These are phyloP conservation scores for Cryptocephalus moraei DNA, from an alignment of 2,888 invertebrate species.

Conservation along the genomic window DNA sequence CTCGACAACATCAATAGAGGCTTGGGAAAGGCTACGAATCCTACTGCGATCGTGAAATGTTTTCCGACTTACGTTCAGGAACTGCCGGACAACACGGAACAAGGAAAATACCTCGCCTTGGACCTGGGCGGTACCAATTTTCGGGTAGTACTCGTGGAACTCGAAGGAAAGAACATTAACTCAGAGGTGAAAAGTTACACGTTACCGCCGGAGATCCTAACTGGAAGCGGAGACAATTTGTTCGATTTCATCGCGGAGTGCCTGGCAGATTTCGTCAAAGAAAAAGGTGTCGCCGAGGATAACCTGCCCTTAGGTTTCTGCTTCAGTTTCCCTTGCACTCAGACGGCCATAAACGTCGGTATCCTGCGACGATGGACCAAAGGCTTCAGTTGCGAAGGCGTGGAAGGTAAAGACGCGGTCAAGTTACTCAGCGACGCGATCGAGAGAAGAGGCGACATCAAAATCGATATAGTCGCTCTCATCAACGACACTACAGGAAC, in stretches of 20 bases:
- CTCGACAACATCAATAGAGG: conserved; percentile 71
- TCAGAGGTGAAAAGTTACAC: conserved; percentile 96
- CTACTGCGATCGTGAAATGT: conserved; percentile 78
- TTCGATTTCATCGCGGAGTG: conserved; percentile 68
- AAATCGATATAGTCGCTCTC: conserved; percentile 88
- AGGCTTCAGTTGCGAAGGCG: conserved; percentile 77
- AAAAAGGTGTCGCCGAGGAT: conserved; percentile 65
- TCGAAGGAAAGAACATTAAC: conserved; percentile 62
- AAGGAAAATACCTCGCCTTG: conserved; percentile 89
- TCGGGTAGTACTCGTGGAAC: conserved; percentile 83
- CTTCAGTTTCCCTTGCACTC: conserved; percentile 87
- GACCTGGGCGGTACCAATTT: conserved; percentile 98
- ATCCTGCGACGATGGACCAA: conserved; percentile 51
- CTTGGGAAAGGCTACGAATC: conserved; percentile 66
- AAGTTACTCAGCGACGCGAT: conserved; percentile 82
- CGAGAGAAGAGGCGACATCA: conserved; percentile 67
- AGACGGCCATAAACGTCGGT: conserved; percentile 78
- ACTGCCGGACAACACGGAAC: conserved; percentile 89
- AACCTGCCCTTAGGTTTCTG: conserved; percentile 87
- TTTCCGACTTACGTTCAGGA: conserved; percentile 93
- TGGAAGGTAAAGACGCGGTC: conserved; percentile 84
- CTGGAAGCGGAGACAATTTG: conserved; percentile 63
- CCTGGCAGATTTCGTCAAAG: conserved; percentile 81
- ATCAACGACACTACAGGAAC: conserved; percentile 97
- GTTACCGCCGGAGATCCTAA: conserved; percentile 89